These are phyloP conservation scores for Cheilosia scutellata DNA, from an alignment of 2,888 invertebrate genomes.

Conservation along the genomic window DNA sequence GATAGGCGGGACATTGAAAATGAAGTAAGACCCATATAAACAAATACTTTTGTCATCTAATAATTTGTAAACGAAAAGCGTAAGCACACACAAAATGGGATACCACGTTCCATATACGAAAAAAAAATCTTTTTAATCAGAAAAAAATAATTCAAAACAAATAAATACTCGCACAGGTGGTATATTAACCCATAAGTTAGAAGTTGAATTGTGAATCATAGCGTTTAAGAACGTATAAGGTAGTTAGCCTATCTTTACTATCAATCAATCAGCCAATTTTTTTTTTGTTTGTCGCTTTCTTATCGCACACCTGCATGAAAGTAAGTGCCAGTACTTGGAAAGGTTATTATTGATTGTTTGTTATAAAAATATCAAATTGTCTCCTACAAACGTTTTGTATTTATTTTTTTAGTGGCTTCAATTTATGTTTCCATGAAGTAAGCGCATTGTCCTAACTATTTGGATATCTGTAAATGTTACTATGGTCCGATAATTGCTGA, in stretches of 20 bases:
- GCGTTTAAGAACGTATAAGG: conserved; percentile 16
- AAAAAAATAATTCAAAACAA: not conserved
- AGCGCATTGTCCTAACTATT: too few species aligned
- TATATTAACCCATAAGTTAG: conserved; percentile 22
- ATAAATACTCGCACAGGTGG: conserved; percentile 29
- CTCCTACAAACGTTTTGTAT: not conserved
- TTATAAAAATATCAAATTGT: conserved; percentile 29
- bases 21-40: too few species aligned
- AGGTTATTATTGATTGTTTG: conserved; percentile 9
- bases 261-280: conserved; percentile 47
- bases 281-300: conserved; percentile 38
- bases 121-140: too few species aligned
- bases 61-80: too few species aligned
- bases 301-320: conserved; percentile 67
- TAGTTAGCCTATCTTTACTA: conserved; percentile 46
- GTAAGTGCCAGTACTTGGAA: conserved; percentile 24
- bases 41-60: too few species aligned
- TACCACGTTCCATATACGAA: too few species aligned
- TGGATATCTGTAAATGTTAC: too few species aligned
- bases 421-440: not conserved
- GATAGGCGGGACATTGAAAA: too few species aligned
- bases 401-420: not conserved
- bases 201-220: conserved; percentile 24
- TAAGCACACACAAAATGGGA: too few species aligned
- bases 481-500: too few species aligned